A percentile compares a stretch with the other conserved stretches of the same genome.
Conservation (phyloP, 2,113 vertebrate species). For the Choloepus hoffmanni region DNA sequence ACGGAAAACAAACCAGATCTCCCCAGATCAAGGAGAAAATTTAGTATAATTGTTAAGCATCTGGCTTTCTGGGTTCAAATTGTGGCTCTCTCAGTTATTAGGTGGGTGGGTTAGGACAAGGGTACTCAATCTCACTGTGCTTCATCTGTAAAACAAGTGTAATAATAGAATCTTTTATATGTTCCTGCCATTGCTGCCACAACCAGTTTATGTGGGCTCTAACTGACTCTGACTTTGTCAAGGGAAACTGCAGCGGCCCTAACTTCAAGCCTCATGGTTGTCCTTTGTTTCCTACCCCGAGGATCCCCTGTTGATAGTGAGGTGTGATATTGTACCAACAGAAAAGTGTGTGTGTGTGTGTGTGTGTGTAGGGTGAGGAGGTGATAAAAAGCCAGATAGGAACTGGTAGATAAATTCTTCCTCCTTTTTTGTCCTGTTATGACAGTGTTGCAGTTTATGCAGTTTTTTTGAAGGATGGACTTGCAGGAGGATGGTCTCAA, state of each 20-base stretch:
- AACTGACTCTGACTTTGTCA: neutral
- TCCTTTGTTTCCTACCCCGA: neutral
- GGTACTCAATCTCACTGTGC: neutral
- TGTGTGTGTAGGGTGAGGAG: neutral
- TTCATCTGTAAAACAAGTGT: neutral
- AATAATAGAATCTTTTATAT: neutral
- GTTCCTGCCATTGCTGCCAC: neutral
- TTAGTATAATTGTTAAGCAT: neutral
- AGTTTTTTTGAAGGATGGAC: neutral
- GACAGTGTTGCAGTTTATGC: neutral
- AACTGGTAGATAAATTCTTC: neutral
- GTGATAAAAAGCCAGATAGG: neutral
- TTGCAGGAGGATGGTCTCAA: neutral
- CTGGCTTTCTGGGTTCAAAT: neutral
- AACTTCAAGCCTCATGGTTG: neutral
- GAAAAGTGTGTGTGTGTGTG: neutral
- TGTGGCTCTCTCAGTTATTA: neutral
- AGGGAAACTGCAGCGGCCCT: neutral
- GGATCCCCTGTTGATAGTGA: neutral
- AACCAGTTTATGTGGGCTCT: neutral
- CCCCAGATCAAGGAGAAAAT: neutral
- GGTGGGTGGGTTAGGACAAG: neutral
- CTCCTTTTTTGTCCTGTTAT: neutral
- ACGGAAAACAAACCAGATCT: neutral
- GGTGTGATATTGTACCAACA: neutral